Evolutionary conservation across 2,888 invertebrate genomes (phyloP), one percentile per base, ranked within the genome.

Genomic region (Eremobia ochroleuca): DNA sequence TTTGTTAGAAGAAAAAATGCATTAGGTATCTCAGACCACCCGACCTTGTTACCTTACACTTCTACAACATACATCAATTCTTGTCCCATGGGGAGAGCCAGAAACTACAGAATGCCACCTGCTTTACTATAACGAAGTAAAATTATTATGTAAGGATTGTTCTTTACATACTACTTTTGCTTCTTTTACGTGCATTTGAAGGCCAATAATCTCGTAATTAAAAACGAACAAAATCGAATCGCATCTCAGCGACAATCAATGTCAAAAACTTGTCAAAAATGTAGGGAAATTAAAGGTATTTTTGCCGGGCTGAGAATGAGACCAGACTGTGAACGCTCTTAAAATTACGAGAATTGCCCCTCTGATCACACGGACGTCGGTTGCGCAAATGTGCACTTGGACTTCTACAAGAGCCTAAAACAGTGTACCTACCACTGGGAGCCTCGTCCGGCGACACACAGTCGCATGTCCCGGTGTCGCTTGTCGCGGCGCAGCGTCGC

Each of bases 401-500:
- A 15, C 15, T 58, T 59, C 3, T 21, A 21, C 61, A 31, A 59
- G 61, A 61, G 21, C 61, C 34, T 31, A 15, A 74, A 61, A 46
- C 28, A 21, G 67, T 46, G 4, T 18, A 1, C 9, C 28, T 49
- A 28, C 43, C 37, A 43, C 5, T 15, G n/a, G 58, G 9, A 21
- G 64, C 49, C 77, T 58, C 6, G 74, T 18, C 37, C 49, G 82
- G 85, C 82, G 82, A 69, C 85, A 31, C 46, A 49, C 21, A 49
- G 82, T 66, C 85, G 81, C 69, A 40, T 3, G 34, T 34, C 58
- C n/a, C 58, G 67, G 46, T 65, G 81, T 85, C 81, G 85, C 52
- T 2, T 28, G 79, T 69, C 79, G 81, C 80, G 79, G 73, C 79
- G 64, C 28, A 4, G n/a, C 18, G 81, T 81, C 84, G 84, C 85